phyloP scores from a whole-genome alignment of 1,140 invertebrate genomes.

The Drosophila sproati region DNA sequence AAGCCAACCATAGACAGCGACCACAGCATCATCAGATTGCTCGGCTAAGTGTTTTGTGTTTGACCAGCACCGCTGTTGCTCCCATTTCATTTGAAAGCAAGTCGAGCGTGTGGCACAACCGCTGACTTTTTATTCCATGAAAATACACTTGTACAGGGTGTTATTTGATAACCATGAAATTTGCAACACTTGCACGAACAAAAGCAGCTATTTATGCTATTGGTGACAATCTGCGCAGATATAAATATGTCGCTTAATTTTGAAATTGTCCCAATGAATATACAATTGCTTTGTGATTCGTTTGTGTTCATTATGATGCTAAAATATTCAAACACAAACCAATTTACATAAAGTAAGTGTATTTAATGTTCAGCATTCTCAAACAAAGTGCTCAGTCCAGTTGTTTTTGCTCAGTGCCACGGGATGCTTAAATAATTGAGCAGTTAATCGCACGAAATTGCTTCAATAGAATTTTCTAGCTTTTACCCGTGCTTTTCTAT shows the following conservation, averaged over 20 bases:
- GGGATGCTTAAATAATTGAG: constrained; percentile 81
- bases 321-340: not conserved
- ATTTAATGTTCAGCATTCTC: not conserved
- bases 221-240: no score
- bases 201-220: no score
- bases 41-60: constrained; percentile 72
- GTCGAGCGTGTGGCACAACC: constrained; percentile 42
- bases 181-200: no score
- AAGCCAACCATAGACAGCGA: constrained; percentile 2
- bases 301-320: no score
- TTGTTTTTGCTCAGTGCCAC: constrained; percentile 44
- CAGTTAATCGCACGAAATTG: constrained; percentile 82
- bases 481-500: constrained; percentile 13
- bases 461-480: constrained; percentile 69
- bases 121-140: constrained; percentile 54
- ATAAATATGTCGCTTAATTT: no score
- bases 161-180: no score
- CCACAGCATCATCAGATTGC: constrained; percentile 18
- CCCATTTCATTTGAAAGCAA: constrained; percentile 52
- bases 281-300: no score
- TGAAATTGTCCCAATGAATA: no score
- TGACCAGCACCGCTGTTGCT: constrained; percentile 38
- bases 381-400: not conserved
- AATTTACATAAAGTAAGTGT: not conserved
- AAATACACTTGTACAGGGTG: not conserved